Conservation (phyloP, 1,140 invertebrate genomes). For the Lordiphosa mommai region DNA sequence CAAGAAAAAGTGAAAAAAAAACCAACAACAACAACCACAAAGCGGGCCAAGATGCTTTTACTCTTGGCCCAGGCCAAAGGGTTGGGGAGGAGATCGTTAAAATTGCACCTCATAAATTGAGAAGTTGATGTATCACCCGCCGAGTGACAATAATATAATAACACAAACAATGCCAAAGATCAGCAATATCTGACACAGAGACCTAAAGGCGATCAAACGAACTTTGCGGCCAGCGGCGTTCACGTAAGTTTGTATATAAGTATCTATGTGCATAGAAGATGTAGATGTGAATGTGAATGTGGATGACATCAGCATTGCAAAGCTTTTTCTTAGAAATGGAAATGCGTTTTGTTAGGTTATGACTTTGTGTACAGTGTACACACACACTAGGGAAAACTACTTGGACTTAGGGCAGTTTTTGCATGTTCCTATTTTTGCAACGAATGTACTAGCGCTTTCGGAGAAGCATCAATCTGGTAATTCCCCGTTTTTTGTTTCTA, state of each 20-base stretch:
- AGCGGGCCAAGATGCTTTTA: conserved; percentile 41
- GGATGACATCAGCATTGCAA: conserved; percentile 47
- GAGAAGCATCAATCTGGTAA: no score
- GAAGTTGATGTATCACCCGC: conserved; percentile 39
- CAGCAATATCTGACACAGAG: not conserved
- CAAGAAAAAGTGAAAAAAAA: conserved; percentile 66
- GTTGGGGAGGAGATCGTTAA: conserved; percentile 31
- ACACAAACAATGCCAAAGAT: conserved; percentile 6
- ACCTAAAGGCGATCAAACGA: conserved; percentile 7
- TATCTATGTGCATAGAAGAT: conserved; percentile 41
- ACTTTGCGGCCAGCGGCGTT: not conserved
- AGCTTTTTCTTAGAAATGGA: conserved; percentile 34
- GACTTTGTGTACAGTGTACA: no score
- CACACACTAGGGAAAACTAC: conserved; percentile 2
- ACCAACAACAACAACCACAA: conserved; percentile 24
- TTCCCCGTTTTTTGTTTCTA: no score
- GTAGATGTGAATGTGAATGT: conserved; percentile 1
- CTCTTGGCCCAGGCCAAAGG: conserved; percentile 15
- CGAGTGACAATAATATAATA: conserved; percentile 25
- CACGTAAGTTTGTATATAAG: conserved; percentile 1
- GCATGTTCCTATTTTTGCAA: not conserved
- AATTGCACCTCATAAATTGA: conserved; percentile 72
- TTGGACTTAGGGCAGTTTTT: not conserved
- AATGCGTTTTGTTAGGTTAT: conserved; percentile 19
- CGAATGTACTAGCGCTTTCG: no score